Conservation (phyloP, 1,140 invertebrate genomes). For the Bombus sylvicola region DNA sequence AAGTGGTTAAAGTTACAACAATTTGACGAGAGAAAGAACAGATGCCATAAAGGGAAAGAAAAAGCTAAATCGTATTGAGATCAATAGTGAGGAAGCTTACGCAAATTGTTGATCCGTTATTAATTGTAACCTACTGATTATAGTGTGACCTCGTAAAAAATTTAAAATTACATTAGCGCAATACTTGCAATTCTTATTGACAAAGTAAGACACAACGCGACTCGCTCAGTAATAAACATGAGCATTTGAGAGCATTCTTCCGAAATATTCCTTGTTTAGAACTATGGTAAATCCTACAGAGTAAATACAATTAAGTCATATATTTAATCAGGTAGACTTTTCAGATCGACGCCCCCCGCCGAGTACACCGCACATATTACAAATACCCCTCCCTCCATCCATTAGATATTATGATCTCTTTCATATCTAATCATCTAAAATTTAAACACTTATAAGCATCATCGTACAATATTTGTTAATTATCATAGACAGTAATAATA, state of each 20-base stretch:
- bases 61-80: slow-evolving; percentile 58
- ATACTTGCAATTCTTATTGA: slow-evolving; percentile 65
- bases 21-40: slow-evolving; percentile 44
- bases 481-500: slow-evolving; percentile 71
- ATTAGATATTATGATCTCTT: slow-evolving; percentile 67
- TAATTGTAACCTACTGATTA: slow-evolving; percentile 65
- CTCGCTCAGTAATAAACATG: slow-evolving; percentile 77
- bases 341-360: slow-evolving; percentile 78
- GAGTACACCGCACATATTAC: slow-evolving; percentile 65
- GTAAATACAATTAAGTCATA: slow-evolving; percentile 83
- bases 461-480: slow-evolving; percentile 68
- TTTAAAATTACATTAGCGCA: slow-evolving; percentile 67
- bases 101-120: slow-evolving; percentile 58
- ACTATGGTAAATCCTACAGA: slow-evolving; percentile 83
- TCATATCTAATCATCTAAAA: slow-evolving; percentile 69
- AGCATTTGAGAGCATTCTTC: slow-evolving; percentile 77
- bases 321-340: slow-evolving; percentile 83
- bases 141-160: slow-evolving; percentile 54
- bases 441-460: slow-evolving; percentile 72
- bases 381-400: slow-evolving; percentile 67
- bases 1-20: neutral
- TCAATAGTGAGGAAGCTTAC: slow-evolving; percentile 61
- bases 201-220: slow-evolving; percentile 74
- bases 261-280: slow-evolving; percentile 78
- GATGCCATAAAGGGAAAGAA: slow-evolving; percentile 25